Conservation (phyloP, 2,888 invertebrate species). For the Leptopilina myrica region DNA sequence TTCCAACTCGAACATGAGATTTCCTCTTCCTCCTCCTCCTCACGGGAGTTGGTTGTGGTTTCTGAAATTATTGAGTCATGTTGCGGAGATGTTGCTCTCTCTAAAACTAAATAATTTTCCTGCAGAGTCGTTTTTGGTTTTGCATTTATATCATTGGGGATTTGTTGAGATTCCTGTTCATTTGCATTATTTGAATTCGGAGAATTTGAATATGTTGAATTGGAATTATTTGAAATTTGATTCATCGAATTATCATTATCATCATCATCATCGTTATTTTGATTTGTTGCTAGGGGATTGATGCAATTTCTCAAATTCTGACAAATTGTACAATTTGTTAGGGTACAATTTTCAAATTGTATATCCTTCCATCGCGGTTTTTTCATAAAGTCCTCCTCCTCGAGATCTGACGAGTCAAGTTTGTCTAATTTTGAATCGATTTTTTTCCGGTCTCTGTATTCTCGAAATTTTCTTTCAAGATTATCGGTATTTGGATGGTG, state of each 20-base stretch:
- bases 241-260: no score
- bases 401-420: slow-evolving; percentile 37
- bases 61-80: slow-evolving; percentile 47
- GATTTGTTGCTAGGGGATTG: slow-evolving; percentile 45
- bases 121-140: slow-evolving; percentile 66
- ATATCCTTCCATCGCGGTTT: slow-evolving; percentile 69
- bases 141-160: background rate
- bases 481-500: slow-evolving; percentile 62
- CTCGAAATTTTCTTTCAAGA: slow-evolving; percentile 69
- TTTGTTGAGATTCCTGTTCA: slow-evolving; percentile 19
- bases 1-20: slow-evolving; percentile 40
- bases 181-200: background rate
- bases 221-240: no score
- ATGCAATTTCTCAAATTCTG: slow-evolving; percentile 55
- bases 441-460: slow-evolving; percentile 68
- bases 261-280: no score
- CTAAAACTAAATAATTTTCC: slow-evolving; percentile 69
- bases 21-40: slow-evolving; percentile 44
- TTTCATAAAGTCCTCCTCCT: slow-evolving; percentile 66
- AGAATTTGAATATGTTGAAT: no score
- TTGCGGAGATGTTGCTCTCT: background rate
- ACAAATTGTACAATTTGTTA: slow-evolving; percentile 59
- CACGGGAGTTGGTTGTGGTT: slow-evolving; percentile 29
- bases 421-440: slow-evolving; percentile 59
- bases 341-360: slow-evolving; percentile 55